Evolutionary conservation across 1,140 invertebrate species (phyloP).

Genomic region (Hyposmocoma kahamanoa): DNA sequence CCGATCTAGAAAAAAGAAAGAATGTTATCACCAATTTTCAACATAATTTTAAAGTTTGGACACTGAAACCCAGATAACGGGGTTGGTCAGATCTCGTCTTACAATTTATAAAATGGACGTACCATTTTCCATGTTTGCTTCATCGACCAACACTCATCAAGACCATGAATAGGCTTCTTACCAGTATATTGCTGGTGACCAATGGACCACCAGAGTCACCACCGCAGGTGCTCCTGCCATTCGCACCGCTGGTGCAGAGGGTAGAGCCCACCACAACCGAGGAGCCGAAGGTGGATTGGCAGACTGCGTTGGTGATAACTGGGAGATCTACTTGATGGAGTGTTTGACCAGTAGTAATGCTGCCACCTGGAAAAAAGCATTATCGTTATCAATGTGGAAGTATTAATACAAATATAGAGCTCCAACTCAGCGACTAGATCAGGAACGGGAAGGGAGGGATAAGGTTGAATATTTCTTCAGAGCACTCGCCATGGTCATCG

Average conservation of each 20-base stretch:
- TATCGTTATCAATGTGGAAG: too few relatives aligned
- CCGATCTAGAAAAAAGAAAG: constrained; percentile 55
- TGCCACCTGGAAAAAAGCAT: not conserved
- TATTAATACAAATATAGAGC: too few relatives aligned
- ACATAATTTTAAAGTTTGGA: not conserved
- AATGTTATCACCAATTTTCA: not conserved
- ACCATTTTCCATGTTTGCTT: too few relatives aligned
- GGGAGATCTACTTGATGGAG: not conserved
- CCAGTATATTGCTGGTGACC: constrained; percentile 15
- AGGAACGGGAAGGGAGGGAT: too few relatives aligned
- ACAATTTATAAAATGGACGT: too few relatives aligned
- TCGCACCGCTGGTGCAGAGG: constrained; percentile 35
- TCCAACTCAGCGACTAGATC: too few relatives aligned
- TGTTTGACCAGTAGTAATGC: not conserved
- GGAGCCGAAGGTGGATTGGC: constrained; percentile 26
- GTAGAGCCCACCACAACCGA: constrained; percentile 22
- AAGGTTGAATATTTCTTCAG: too few relatives aligned
- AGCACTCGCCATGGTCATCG: too few relatives aligned
- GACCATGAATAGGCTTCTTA: too few relatives aligned
- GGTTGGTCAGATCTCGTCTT: too few relatives aligned
- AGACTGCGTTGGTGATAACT: constrained; percentile 16
- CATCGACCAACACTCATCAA: too few relatives aligned
- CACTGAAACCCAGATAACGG: too few relatives aligned
- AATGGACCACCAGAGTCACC: constrained; percentile 49
- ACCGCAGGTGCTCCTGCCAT: constrained; percentile 24